These are phyloP conservation scores for Oncopeltus fasciatus DNA, from an alignment of 1,140 invertebrate genomes.

Conservation along the genomic window DNA sequence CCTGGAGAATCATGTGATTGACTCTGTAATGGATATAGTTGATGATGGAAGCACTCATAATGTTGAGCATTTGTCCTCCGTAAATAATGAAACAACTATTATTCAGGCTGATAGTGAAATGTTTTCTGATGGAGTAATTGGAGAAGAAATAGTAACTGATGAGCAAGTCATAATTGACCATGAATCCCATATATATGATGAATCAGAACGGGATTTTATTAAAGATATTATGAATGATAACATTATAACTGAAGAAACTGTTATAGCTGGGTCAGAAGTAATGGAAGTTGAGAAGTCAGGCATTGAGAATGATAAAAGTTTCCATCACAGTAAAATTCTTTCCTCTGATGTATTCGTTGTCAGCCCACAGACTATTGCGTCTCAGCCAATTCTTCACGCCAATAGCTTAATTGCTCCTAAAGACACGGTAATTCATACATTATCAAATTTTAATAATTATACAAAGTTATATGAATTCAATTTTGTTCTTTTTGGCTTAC, in stretches of 20 bases:
- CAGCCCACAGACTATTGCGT: not conserved
- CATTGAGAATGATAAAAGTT: not conserved
- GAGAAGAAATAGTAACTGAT: constrained; percentile 9
- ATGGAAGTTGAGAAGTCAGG: not conserved
- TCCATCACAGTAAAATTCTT: not conserved
- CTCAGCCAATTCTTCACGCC: not conserved
- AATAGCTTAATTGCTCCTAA: constrained; percentile 11
- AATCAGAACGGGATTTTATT: constrained; percentile 8
- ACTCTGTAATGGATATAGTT: not conserved
- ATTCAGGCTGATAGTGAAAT: not conserved
- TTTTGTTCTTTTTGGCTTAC: too few species aligned
- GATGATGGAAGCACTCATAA: not conserved
- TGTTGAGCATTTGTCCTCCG: not conserved
- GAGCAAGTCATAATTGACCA: not conserved
- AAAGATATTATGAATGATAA: constrained; percentile 15
- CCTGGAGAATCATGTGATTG: not conserved
- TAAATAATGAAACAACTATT: not conserved
- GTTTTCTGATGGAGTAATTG: constrained; percentile 1
- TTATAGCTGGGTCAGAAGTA: constrained; percentile 13
- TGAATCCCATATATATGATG: constrained; percentile 5
- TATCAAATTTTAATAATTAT: not conserved
- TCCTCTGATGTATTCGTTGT: constrained; percentile 14
- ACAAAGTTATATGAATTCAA: too few species aligned
- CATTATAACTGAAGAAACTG: constrained; percentile 18
- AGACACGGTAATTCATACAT: constrained; percentile 8